phyloP scores from a whole-genome alignment of 2,888 invertebrate species.

The Digitonthophagus gazella region DNA sequence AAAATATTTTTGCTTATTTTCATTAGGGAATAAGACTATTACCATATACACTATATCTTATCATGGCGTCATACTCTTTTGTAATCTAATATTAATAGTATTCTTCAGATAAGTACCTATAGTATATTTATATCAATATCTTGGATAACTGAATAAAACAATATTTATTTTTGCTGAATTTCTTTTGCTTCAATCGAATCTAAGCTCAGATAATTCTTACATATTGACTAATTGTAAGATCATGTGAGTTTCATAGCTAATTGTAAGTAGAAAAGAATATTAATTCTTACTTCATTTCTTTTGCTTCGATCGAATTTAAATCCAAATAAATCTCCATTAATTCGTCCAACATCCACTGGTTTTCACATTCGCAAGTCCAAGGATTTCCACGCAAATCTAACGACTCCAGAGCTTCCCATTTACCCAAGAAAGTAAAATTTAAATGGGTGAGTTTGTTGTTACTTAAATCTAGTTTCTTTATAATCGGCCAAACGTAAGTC shows the following conservation, averaged over 20 bases:
- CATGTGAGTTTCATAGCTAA: no score
- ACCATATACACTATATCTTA: no score
- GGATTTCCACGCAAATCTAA: slow-evolving; percentile 72
- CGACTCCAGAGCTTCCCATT: slow-evolving; percentile 68
- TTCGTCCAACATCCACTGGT: slow-evolving; percentile 72
- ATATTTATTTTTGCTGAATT: slow-evolving; percentile 58
- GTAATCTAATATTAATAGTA: no score
- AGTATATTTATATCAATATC: no score
- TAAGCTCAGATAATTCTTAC: slow-evolving; percentile 53
- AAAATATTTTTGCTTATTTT: no score
- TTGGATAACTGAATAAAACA: no score
- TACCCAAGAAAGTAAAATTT: slow-evolving; percentile 61
- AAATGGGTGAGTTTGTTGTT: slow-evolving; percentile 70
- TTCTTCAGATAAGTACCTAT: no score
- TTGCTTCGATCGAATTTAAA: slow-evolving; percentile 49
- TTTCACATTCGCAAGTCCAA: slow-evolving; percentile 77
- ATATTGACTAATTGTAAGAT: no score
- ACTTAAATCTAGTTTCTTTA: slow-evolving; percentile 68
- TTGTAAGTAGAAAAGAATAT: no score
- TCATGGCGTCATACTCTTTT: no score
- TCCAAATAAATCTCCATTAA: slow-evolving; percentile 58
- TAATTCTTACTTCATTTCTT: slow-evolving; percentile 57
- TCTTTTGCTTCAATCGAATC: slow-evolving; percentile 50
- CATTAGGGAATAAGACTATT: no score
- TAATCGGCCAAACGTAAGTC: slow-evolving; percentile 61